Conservation (phyloP, 2,888 invertebrate species). For the Heterodera filipjevi region DNA sequence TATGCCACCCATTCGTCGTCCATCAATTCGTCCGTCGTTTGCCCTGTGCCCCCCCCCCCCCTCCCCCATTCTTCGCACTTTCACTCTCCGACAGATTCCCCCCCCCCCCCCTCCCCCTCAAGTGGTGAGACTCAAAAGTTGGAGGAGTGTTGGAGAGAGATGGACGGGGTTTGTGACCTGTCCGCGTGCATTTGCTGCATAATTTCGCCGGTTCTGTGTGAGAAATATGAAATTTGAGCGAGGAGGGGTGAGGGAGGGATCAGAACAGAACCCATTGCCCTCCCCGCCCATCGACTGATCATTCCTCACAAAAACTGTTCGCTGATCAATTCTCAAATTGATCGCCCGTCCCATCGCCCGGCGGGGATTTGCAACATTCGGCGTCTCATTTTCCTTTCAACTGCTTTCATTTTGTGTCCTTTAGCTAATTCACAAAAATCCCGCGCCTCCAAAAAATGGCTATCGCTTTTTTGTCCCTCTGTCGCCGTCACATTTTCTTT, state of each 20-base stretch:
- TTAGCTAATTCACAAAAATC: too few relatives aligned
- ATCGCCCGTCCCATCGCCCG: too few relatives aligned
- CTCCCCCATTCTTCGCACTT: neutral
- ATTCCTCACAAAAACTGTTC: neutral
- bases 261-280: neutral
- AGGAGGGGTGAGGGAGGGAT: neutral
- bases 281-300: neutral
- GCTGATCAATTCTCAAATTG: neutral
- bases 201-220: neutral
- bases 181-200: neutral
- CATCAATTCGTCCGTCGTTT: neutral
- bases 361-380: neutral
- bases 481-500: neutral
- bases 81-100: neutral
- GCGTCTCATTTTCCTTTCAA: too few relatives aligned
- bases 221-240: neutral
- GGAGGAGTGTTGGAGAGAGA: neutral
- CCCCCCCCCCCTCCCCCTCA: neutral
- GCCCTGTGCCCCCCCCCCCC: neutral
- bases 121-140: neutral
- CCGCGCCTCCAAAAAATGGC: too few relatives aligned
- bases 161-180: neutral
- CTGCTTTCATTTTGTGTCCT: neutral
- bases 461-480: neutral
- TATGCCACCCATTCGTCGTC: too few relatives aligned